A percentile compares a stretch with the other conserved stretches of the same genome.
Conservation (phyloP, 2,797 vertebrate species). For the Enteromius unitaeniatus region DNA sequence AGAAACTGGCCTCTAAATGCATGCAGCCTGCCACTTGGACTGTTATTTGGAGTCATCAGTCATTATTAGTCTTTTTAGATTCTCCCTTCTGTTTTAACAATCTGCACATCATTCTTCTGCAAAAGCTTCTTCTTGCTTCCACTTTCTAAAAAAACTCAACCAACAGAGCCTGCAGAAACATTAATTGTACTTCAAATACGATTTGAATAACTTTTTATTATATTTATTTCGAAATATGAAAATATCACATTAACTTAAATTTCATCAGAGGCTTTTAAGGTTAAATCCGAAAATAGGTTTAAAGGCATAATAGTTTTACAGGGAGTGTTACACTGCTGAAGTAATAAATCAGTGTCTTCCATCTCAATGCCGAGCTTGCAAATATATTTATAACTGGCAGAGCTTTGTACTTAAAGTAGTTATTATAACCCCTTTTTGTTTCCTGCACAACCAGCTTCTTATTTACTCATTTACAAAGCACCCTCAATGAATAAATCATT, state of each 20-base stretch:
- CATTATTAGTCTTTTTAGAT: conserved; percentile 9
- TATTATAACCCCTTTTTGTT: background rate
- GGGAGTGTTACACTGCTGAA: too few relatives aligned
- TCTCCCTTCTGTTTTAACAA: conserved; percentile 22
- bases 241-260: background rate
- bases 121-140: background rate
- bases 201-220: background rate
- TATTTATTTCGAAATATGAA: background rate
- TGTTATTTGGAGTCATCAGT: conserved; percentile 1
- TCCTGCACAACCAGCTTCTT: background rate
- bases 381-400: too few relatives aligned
- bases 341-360: too few relatives aligned
- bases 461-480: background rate
- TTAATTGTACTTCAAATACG: background rate
- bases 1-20: conserved; percentile 11
- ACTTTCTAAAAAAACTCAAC: background rate
- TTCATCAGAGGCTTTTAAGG: background rate
- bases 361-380: too few relatives aligned
- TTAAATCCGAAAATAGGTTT: background rate
- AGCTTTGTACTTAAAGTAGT: too few relatives aligned
- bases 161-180: background rate
- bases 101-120: background rate
- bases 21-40: conserved; percentile 5
- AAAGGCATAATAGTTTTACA: background rate
- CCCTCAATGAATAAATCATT: background rate